These are phyloP conservation scores for Tanytarsus gracilentus DNA, from an alignment of 2,888 invertebrate species.

Conservation along the genomic window DNA sequence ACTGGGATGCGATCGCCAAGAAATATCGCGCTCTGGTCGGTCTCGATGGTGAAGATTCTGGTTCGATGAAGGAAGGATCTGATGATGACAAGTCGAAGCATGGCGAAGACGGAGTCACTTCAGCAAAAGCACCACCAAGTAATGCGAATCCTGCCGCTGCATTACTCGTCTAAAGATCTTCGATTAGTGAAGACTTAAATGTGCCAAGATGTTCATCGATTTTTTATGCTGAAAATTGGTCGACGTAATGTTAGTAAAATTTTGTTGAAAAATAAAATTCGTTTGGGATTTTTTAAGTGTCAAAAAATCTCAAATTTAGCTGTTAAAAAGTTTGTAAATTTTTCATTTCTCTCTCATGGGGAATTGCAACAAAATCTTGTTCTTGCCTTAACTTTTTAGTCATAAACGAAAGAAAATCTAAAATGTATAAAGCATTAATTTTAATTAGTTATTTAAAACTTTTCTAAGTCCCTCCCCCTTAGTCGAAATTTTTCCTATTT, in stretches of 20 bases:
- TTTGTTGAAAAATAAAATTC: too few species aligned
- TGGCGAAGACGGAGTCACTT: constrained; percentile 29
- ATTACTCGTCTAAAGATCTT: not conserved
- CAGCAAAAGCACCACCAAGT: constrained; percentile 32
- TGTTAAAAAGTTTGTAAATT: not conserved
- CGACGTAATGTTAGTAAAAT: too few species aligned
- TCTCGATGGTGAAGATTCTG: constrained; percentile 48
- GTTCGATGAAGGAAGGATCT: constrained; percentile 42
- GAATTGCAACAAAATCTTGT: not conserved
- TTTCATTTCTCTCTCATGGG: not conserved
- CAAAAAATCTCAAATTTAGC: not conserved
- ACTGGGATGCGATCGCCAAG: constrained; percentile 84
- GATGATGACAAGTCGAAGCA: constrained; percentile 35
- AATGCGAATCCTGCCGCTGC: constrained; percentile 24
- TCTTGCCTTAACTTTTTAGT: not conserved
- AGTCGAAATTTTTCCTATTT: too few species aligned
- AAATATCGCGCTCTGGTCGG: constrained; percentile 73
- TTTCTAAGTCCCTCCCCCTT: too few species aligned
- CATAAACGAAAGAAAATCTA: too few species aligned
- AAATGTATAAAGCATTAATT: too few species aligned
- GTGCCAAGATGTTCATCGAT: too few species aligned
- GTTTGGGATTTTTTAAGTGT: too few species aligned
- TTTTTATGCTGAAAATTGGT: too few species aligned
- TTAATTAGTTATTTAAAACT: too few species aligned
- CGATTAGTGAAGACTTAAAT: too few species aligned